Evolutionary conservation across 92 coral and sea anemone genomes (phyloP).

Genomic region (Porites cylindrica): DNA sequence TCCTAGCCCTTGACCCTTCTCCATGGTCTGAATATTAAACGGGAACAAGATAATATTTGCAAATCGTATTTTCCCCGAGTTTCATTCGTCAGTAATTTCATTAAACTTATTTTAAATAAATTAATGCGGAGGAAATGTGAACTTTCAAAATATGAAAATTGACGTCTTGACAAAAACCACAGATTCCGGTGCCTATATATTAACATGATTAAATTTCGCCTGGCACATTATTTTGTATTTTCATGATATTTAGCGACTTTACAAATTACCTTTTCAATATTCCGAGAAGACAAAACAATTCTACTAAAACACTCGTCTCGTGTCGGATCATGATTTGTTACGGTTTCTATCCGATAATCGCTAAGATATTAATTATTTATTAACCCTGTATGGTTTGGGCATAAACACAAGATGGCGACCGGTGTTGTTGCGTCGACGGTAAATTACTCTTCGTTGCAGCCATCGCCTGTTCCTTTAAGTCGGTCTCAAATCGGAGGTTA

Average conservation of each 20-base stretch:
- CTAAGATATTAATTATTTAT: constrained; percentile 77
- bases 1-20: too few species aligned
- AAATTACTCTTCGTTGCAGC: constrained; percentile 58
- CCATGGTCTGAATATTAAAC: too few species aligned
- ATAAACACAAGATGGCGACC: constrained; percentile 85
- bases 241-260: background rate
- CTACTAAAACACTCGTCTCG: background rate
- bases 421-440: constrained; percentile 55
- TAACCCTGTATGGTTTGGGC: constrained; percentile 64
- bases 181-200: background rate
- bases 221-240: background rate
- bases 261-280: background rate
- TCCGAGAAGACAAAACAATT: constrained; percentile 1
- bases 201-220: background rate
- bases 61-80: background rate
- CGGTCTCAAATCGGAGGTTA: constrained; percentile 91
- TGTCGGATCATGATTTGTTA: background rate
- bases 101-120: background rate
- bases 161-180: background rate
- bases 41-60: background rate
- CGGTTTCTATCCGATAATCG: constrained; percentile 39
- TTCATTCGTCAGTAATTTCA: background rate
- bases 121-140: background rate
- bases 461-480: constrained; percentile 61
- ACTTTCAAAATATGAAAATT: background rate